These are phyloP conservation scores for Gymnothorax javanicus DNA, from an alignment of 2,797 vertebrate genomes.

Conservation along the genomic window DNA sequence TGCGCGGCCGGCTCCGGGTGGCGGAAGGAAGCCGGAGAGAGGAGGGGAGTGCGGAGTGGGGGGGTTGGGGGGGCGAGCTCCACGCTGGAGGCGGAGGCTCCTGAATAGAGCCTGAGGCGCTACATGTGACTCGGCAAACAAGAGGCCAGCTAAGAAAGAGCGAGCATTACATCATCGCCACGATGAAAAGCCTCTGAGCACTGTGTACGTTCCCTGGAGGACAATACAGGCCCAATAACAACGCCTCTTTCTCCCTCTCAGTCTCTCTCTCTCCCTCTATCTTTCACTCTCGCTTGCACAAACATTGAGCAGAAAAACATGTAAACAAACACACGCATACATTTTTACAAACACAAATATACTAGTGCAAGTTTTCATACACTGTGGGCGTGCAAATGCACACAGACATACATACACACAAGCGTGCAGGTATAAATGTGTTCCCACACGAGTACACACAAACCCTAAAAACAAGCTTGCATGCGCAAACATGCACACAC, in stretches of 20 bases:
- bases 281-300: background rate
- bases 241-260: constrained; percentile 40
- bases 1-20: background rate
- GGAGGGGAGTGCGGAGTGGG: background rate
- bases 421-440: no score
- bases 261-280: constrained; percentile 23
- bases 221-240: constrained; percentile 62
- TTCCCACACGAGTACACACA: no score
- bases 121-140: constrained; percentile 73
- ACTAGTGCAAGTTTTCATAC: background rate
- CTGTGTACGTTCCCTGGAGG: constrained; percentile 60
- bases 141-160: constrained; percentile 59
- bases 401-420: background rate
- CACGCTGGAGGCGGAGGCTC: constrained; percentile 32
- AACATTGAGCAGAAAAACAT: background rate
- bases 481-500: background rate
- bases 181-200: constrained; percentile 65
- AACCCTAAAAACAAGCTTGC: no score
- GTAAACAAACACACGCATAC: background rate
- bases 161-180: constrained; percentile 69
- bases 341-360: background rate
- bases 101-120: constrained; percentile 40
- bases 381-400: background rate
- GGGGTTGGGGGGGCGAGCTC: constrained; percentile 37
- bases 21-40: constrained; percentile 10